Base-by-base conservation (phyloP, 2,797 vertebrate species). In the Novumbra hubbsi region DNA sequence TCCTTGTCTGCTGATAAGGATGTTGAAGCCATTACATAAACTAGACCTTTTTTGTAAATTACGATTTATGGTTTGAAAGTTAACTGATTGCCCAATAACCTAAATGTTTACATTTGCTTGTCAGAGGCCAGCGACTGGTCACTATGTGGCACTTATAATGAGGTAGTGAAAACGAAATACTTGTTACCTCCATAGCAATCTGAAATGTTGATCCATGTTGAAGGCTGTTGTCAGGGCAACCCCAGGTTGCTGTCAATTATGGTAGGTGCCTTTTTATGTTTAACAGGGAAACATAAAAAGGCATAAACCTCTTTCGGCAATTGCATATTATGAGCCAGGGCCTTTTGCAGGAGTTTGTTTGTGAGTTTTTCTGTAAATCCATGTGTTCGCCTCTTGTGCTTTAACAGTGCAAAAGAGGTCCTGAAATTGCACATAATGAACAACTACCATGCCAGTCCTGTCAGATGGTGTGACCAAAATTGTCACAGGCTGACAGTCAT, bases 371-470 rank as follows among this genome's bases (percentile, higher is more conserved):
- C 82, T 87, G 88, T 90, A 89, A 90, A 91, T 90, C 89, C 84
- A 84, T 91, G 91, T 91, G 89, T 91, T 92, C 84, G 82, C 86
- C 81, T 83, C 82, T 89, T 90, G 90, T 87, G 87, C 87, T 90
- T 81, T 87, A 85, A 89, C 90, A 81, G 90, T 90, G 88, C 90
- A 85, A 92, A 92, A 87, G 80, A 84, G 88, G 89, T 89, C 76
- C 91, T 90, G 89, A 90, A 92, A 92, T 92, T 87, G 80, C 85
- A 88, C 88, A 93, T 93, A 94, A 94, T 93, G 89, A 94, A 83
- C 86, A 82, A 87, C 84, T 88, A 76, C 71, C 16, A 80, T 91
- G 92, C 92, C 93, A 94, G 77, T 87, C 74, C 86, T 88, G 90
- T 92, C 91, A 90, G 89, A 81, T 83, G 85, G 75, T 87, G 90